A percentile compares a stretch with the other conserved stretches of the same genome.
These are phyloP conservation scores for Paguma larvata DNA, from an alignment of 2,797 vertebrate genomes.

Conservation along the genomic window DNA sequence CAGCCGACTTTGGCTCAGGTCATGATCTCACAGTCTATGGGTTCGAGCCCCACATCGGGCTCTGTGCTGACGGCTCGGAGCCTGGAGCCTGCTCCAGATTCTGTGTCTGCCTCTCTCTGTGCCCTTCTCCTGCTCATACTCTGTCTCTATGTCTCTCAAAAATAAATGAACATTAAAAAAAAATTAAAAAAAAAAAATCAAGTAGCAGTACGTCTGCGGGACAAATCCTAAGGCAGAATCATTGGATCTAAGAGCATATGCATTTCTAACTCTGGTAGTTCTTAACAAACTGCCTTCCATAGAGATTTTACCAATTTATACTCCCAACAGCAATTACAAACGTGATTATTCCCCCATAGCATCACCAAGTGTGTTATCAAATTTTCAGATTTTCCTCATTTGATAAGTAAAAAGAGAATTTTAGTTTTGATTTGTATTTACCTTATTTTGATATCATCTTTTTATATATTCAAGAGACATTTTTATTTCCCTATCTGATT, in stretches of 20 bases:
- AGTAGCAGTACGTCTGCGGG: neutral
- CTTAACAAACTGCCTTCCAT: neutral
- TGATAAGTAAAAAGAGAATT: neutral
- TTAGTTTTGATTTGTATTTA: neutral
- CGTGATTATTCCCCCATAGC: neutral
- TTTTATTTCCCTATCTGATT: neutral
- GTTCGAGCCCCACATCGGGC: too few relatives aligned
- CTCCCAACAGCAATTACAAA: neutral
- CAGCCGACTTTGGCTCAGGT: too few relatives aligned
- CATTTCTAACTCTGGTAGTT: neutral
- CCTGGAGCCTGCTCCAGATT: too few relatives aligned
- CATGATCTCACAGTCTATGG: too few relatives aligned
- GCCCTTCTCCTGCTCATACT: too few relatives aligned
- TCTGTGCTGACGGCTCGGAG: too few relatives aligned
- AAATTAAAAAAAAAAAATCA: neutral
- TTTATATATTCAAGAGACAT: neutral
- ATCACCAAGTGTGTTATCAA: neutral
- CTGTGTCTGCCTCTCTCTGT: too few relatives aligned
- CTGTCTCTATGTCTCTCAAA: too few relatives aligned
- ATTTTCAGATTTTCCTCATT: neutral
- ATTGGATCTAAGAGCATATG: neutral
- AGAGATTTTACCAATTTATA: neutral
- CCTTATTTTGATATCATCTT: neutral
- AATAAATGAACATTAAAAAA: too few relatives aligned
- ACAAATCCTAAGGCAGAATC: neutral